Evolutionary conservation across 2,888 invertebrate genomes (phyloP).

Genomic region (Drosophila neotestacea): DNA sequence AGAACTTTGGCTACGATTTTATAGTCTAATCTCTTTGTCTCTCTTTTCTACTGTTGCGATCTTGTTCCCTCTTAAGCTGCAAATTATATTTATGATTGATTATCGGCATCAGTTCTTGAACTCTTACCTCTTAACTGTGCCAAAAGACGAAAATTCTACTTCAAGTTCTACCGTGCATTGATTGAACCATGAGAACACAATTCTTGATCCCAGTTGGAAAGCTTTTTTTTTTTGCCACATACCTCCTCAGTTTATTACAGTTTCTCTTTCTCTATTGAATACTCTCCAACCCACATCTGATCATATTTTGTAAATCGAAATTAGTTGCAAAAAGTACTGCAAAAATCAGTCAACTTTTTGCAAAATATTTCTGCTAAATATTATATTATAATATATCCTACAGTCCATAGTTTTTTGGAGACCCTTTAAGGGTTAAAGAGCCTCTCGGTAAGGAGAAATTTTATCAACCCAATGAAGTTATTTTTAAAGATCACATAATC

Average conservation of each 20-base stretch:
- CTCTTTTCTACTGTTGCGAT: neutral
- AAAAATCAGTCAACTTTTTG: neutral
- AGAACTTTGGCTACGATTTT: neutral
- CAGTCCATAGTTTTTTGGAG: too few species aligned
- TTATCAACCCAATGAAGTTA: too few species aligned
- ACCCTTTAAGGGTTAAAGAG: too few species aligned
- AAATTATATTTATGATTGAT: constrained; percentile 44
- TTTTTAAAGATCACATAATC: too few species aligned
- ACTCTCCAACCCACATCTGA: neutral
- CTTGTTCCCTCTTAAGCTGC: neutral
- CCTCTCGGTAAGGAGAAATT: too few species aligned
- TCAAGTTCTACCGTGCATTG: constrained; percentile 1
- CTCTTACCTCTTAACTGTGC: constrained; percentile 39
- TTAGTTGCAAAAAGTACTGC: neutral
- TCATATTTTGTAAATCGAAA: neutral
- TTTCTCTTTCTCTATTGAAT: neutral
- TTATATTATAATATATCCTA: too few species aligned
- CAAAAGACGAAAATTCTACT: constrained; percentile 19
- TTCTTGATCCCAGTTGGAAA: constrained; percentile 18
- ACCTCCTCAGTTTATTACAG: neutral
- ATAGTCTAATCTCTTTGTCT: constrained; percentile 2
- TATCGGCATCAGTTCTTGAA: constrained; percentile 32
- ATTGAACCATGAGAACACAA: constrained; percentile 4
- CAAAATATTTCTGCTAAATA: too few species aligned
- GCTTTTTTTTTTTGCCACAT: neutral